phyloP scores from a whole-genome alignment of 2,113 vertebrate genomes.

The Odobenus rosmarus region DNA sequence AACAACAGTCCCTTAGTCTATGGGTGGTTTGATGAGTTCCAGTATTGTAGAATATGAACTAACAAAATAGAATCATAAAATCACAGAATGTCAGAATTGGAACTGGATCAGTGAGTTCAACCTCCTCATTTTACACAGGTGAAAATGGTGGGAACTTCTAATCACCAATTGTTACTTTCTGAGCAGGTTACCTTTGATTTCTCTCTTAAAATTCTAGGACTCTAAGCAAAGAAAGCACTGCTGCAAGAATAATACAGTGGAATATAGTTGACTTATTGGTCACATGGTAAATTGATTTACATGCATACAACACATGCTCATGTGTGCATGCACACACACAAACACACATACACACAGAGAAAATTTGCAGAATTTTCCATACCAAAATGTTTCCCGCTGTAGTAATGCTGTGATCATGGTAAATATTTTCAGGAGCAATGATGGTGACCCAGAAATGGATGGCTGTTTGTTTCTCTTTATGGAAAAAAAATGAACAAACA shows the following conservation, averaged over 20 bases:
- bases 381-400: neutral
- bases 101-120: neutral
- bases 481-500: neutral
- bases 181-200: conserved; percentile 21
- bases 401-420: neutral
- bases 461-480: neutral
- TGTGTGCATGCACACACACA: neutral
- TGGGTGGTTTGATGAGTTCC: conserved; percentile 17
- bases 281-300: neutral
- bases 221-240: conserved; percentile 6
- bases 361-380: conserved; percentile 9
- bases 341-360: neutral
- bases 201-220: neutral
- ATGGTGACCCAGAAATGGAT: neutral
- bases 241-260: neutral
- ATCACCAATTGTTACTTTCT: neutral
- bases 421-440: conserved; percentile 28
- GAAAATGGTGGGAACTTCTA: neutral
- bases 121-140: neutral
- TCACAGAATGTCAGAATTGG: neutral
- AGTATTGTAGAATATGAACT: neutral
- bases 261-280: neutral
- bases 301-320: neutral
- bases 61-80: conserved; percentile 40
- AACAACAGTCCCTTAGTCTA: conserved; percentile 17